A percentile compares a stretch with the other conserved stretches of the same genome.
Evolutionary conservation across 2,888 invertebrate genomes (phyloP).

Genomic region (Oscheius myriophilus): DNA sequence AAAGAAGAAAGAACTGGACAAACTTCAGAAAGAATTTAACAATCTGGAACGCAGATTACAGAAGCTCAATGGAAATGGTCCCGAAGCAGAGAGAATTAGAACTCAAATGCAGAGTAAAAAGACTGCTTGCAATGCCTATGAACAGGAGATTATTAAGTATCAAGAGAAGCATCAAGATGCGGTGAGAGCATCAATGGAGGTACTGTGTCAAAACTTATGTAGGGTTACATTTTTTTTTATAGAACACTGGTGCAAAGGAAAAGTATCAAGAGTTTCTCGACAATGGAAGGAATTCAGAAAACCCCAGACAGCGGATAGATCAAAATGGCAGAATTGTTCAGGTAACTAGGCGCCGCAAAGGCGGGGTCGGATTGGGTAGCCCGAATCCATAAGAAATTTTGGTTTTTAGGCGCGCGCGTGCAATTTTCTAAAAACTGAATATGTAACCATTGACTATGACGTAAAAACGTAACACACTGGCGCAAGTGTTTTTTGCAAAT

Average conservation of each 20-base stretch:
- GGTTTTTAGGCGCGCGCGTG: too few species aligned
- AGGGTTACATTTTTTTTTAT: neutral
- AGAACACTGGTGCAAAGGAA: neutral
- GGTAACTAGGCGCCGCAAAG: too few species aligned
- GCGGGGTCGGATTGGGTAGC: too few species aligned
- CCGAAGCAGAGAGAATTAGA: neutral
- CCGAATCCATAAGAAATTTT: too few species aligned
- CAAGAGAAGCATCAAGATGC: neutral
- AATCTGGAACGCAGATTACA: neutral
- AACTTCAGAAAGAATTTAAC: neutral
- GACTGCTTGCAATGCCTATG: too few species aligned
- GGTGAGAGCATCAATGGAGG: neutral
- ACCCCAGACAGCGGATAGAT: neutral
- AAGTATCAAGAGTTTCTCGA: neutral
- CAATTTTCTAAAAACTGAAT: too few species aligned
- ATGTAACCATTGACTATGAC: too few species aligned
- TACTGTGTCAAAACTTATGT: neutral
- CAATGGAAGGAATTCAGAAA: neutral
- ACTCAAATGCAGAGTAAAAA: neutral
- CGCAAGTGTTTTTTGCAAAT: too few species aligned
- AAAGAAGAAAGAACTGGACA: neutral
- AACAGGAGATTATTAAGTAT: too few species aligned
- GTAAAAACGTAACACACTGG: too few species aligned
- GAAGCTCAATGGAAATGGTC: neutral
- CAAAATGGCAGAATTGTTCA: slow-evolving; percentile 14